phyloP scores from a whole-genome alignment of 2,113 vertebrate species.

The Microcebus ravelobensis region DNA sequence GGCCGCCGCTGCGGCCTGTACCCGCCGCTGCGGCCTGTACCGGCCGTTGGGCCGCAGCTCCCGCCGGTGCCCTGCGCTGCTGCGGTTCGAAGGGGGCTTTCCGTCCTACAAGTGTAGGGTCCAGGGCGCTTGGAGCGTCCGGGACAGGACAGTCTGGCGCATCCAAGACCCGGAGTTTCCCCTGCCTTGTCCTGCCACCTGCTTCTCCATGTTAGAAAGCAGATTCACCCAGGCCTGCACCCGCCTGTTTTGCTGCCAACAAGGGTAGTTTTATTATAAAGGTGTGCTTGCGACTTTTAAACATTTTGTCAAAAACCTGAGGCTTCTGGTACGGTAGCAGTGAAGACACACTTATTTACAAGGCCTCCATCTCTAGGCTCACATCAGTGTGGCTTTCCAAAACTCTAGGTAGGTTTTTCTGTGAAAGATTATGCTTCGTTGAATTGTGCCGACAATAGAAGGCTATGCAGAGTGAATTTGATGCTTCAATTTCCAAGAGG shows the following conservation, averaged over 20 bases:
- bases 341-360: background rate
- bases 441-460: background rate
- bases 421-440: background rate
- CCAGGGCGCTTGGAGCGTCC: background rate
- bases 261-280: background rate
- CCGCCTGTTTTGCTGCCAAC: background rate
- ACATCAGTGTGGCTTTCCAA: background rate
- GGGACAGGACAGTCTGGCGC: background rate
- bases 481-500: background rate
- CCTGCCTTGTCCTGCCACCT: background rate
- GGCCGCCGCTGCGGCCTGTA: background rate
- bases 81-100: background rate
- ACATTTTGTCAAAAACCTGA: background rate
- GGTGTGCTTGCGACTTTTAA: background rate
- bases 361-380: background rate
- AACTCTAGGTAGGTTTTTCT: background rate
- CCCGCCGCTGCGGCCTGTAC: background rate
- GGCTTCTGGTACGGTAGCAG: background rate
- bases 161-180: background rate
- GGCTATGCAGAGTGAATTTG: background rate
- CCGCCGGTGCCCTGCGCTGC: background rate
- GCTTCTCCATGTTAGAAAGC: background rate
- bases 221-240: background rate
- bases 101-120: fast-evolving
- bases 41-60: background rate